These are phyloP conservation scores for Toxonevra muliebris DNA, from an alignment of 2,888 invertebrate genomes.

Conservation along the genomic window DNA sequence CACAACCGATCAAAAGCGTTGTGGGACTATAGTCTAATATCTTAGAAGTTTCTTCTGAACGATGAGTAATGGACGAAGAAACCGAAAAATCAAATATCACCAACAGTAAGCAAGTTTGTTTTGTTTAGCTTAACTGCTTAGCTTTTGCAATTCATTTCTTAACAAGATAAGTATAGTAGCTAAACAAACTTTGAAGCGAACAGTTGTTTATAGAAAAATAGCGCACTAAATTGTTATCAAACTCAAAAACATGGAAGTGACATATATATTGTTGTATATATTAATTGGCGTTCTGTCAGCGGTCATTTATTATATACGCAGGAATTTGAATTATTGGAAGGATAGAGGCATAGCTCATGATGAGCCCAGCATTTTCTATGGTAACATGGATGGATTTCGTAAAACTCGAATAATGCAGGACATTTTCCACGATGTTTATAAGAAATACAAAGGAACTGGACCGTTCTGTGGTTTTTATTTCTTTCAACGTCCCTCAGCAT, in stretches of 20 bases:
- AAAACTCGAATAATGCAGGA: conserved; percentile 42
- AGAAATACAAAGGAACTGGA: conserved; percentile 40
- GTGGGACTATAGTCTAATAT: no score
- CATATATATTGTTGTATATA: background rate
- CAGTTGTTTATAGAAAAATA: no score
- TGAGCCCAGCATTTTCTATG: conserved; percentile 24
- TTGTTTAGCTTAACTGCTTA: no score
- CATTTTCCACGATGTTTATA: conserved; percentile 28
- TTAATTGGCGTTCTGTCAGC: conserved; percentile 14
- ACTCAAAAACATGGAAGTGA: background rate
- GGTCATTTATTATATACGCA: conserved; percentile 3
- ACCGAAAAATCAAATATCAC: no score
- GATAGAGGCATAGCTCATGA: conserved; percentile 31
- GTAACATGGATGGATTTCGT: conserved; percentile 34
- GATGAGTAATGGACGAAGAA: no score
- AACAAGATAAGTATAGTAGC: no score
- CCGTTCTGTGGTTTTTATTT: conserved; percentile 51
- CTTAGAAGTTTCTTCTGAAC: no score
- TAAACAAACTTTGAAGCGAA: no score
- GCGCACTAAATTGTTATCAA: no score
- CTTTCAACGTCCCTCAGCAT: conserved; percentile 45
- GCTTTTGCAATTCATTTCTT: no score
- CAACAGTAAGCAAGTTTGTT: no score
- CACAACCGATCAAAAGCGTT: no score
- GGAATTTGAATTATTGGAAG: conserved; percentile 33